A percentile compares a stretch with the other conserved stretches of the same genome.
phyloP scores from a whole-genome alignment of 2,113 vertebrate genomes.

The Corythoichthys haematopterus region DNA sequence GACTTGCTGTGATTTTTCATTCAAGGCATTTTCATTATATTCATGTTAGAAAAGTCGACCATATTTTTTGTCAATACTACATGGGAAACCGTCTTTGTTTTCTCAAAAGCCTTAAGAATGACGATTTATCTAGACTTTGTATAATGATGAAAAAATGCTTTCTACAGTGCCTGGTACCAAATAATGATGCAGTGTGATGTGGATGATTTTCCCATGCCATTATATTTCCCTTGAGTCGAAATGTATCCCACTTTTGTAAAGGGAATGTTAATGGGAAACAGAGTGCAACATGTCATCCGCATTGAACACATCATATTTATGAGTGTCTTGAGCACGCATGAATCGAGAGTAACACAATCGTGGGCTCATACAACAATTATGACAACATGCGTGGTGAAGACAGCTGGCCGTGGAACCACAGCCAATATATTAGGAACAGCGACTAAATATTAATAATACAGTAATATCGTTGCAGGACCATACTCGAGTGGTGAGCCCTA shows the following conservation, averaged over 20 bases:
- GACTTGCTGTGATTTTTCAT: too few species aligned
- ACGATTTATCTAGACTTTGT: not conserved
- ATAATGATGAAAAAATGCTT: not conserved
- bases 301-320: not conserved
- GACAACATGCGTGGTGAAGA: not conserved
- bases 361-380: not conserved
- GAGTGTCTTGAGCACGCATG: not conserved
- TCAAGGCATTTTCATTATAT: too few species aligned
- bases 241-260: not conserved
- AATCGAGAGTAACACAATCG: not conserved
- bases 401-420: not conserved
- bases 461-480: constrained; percentile 77
- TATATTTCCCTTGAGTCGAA: not conserved
- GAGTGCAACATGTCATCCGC: not conserved
- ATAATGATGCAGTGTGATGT: not conserved
- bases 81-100: too few species aligned
- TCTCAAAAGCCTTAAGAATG: not conserved
- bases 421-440: not conserved
- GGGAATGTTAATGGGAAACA: not conserved
- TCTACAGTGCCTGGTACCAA: not conserved
- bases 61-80: too few species aligned
- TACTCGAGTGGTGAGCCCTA: constrained; percentile 93
- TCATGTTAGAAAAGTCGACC: too few species aligned
- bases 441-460: not conserved
- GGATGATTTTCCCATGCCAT: not conserved